Conservation (phyloP, 2,797 vertebrate genomes). For the Catostomus latipinnis region DNA sequence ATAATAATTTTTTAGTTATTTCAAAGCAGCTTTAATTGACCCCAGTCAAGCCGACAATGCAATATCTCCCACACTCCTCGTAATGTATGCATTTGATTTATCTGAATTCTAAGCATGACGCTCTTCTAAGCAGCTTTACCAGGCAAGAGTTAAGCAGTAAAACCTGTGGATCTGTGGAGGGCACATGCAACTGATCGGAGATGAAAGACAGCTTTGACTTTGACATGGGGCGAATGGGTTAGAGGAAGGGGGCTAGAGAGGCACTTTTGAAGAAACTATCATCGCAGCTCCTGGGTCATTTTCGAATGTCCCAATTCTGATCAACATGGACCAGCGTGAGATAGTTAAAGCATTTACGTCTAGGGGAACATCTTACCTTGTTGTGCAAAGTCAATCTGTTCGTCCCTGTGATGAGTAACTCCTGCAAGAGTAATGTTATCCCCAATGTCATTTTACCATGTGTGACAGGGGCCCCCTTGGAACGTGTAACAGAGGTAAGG, state of each 20-base stretch:
- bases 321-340: no score
- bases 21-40: no score
- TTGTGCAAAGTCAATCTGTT: background rate
- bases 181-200: conserved; percentile 80
- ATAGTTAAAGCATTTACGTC: no score
- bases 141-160: conserved; percentile 78
- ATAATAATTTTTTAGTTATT: no score
- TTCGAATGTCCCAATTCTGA: conserved; percentile 74
- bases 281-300: conserved; percentile 76
- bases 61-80: conserved; percentile 48
- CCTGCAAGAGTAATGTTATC: conserved; percentile 32
- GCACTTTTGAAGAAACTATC: conserved; percentile 74
- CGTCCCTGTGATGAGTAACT: background rate
- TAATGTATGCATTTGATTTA: conserved; percentile 70
- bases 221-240: conserved; percentile 60
- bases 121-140: conserved; percentile 77
- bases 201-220: conserved; percentile 81
- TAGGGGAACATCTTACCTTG: no score
- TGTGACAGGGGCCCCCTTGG: conserved; percentile 30
- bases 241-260: conserved; percentile 54
- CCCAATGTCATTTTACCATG: conserved; percentile 57
- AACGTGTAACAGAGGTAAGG: conserved; percentile 59
- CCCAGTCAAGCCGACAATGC: no score
- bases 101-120: conserved; percentile 65
- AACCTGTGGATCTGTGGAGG: conserved; percentile 78